Evolutionary conservation across 2,888 invertebrate genomes (phyloP).

Genomic region (Pyrrhia umbra): DNA sequence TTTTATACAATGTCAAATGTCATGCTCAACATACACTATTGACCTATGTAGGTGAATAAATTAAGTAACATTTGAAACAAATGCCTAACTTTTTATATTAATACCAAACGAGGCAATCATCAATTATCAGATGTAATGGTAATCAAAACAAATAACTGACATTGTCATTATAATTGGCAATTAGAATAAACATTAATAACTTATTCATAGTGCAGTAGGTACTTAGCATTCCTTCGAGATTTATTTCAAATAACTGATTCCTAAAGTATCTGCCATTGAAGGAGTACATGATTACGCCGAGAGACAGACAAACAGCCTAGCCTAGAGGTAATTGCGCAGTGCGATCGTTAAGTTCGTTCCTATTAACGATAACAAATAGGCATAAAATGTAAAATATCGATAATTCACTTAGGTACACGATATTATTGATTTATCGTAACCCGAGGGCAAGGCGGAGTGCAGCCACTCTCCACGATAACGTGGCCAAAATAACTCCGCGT

Average conservation of each 20-base stretch:
- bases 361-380: conserved; percentile 67
- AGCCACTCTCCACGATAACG: conserved; percentile 81
- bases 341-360: conserved; percentile 62
- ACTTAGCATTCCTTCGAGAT: conserved; percentile 14
- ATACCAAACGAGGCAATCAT: background rate
- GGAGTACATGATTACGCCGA: conserved; percentile 26
- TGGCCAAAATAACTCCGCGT: conserved; percentile 86
- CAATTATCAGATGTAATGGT: conserved; percentile 3
- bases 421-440: conserved; percentile 85
- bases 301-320: conserved; percentile 55
- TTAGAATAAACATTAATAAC: conserved; percentile 10
- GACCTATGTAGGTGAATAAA: background rate
- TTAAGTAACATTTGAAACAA: background rate
- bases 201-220: background rate
- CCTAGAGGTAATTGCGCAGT: conserved; percentile 60
- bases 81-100: no score
- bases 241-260: conserved; percentile 50
- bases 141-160: background rate
- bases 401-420: conserved; percentile 79
- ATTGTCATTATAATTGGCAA: conserved; percentile 1
- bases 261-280: conserved; percentile 39
- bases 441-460: conserved; percentile 76
- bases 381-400: conserved; percentile 76
- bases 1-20: no score
- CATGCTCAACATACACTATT: no score